These are phyloP conservation scores for Aramus guarauna DNA, from an alignment of 2,113 vertebrate genomes.

Conservation along the genomic window DNA sequence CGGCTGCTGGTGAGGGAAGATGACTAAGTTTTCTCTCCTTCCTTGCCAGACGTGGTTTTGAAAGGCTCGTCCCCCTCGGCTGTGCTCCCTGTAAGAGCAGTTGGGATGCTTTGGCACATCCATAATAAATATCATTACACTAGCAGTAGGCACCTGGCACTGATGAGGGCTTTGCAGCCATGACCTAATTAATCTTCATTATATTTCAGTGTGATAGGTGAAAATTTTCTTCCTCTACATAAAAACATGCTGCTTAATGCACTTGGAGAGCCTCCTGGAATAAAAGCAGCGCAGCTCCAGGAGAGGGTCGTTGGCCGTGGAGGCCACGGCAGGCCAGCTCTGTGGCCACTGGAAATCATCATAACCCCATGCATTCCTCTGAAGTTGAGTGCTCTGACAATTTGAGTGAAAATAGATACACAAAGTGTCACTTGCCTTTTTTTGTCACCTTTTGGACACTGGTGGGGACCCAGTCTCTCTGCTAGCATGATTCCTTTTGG, in stretches of 20 bases:
- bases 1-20: background rate
- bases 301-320: background rate
- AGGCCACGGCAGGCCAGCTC: background rate
- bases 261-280: background rate
- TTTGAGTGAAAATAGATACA: background rate
- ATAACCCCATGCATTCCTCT: rapidly evolving
- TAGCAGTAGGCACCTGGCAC: background rate
- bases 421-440: background rate
- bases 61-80: background rate
- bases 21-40: background rate
- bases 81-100: background rate
- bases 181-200: background rate
- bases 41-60: rapidly evolving
- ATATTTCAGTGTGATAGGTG: background rate
- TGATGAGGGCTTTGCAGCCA: background rate
- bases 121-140: background rate
- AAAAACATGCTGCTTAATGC: background rate
- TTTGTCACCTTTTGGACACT: background rate
- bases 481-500: background rate
- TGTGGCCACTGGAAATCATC: background rate
- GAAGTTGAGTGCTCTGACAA: background rate
- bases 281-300: background rate
- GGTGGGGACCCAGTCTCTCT: background rate
- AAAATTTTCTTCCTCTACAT: background rate
- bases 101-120: background rate